Evolutionary conservation across 1,140 invertebrate genomes (phyloP).

Genomic region (Ceratina japonica): DNA sequence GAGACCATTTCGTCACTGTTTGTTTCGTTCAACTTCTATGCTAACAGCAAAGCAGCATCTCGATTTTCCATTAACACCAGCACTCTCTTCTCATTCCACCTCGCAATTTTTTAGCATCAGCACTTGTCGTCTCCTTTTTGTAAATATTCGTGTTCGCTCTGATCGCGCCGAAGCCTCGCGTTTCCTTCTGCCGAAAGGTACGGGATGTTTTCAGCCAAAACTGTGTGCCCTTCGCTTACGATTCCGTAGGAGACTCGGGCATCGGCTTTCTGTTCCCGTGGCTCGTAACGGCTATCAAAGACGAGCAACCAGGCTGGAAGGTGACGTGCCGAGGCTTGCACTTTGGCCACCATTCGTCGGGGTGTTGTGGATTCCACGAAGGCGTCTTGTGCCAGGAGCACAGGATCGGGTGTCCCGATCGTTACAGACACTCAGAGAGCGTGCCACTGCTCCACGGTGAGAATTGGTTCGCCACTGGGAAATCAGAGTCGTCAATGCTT

Average conservation of each 20-base stretch:
- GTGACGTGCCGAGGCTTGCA: neutral
- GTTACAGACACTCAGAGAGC: constrained; percentile 39
- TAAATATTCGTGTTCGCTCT: neutral
- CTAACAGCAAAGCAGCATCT: neutral
- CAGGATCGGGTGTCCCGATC: constrained; percentile 3
- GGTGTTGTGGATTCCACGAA: neutral
- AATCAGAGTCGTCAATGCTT: constrained; percentile 7
- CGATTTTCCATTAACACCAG: neutral
- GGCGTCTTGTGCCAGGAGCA: neutral
- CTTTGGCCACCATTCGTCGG: neutral
- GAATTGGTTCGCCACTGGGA: neutral
- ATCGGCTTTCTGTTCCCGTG: constrained; percentile 10
- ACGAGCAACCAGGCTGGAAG: constrained; percentile 5
- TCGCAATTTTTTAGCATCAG: neutral
- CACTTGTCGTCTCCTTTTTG: neutral
- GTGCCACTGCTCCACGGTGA: constrained; percentile 42
- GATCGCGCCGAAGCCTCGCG: no score
- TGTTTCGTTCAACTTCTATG: no score
- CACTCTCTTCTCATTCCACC: neutral
- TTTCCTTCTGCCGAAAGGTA: no score
- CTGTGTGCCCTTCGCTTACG: neutral
- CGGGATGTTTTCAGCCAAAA: neutral
- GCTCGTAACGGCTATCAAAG: constrained; percentile 1
- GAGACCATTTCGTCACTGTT: no score
- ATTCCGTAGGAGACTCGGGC: constrained; percentile 27